Conservation (phyloP, 2,888 invertebrate genomes). For the Erebia aethiops region DNA sequence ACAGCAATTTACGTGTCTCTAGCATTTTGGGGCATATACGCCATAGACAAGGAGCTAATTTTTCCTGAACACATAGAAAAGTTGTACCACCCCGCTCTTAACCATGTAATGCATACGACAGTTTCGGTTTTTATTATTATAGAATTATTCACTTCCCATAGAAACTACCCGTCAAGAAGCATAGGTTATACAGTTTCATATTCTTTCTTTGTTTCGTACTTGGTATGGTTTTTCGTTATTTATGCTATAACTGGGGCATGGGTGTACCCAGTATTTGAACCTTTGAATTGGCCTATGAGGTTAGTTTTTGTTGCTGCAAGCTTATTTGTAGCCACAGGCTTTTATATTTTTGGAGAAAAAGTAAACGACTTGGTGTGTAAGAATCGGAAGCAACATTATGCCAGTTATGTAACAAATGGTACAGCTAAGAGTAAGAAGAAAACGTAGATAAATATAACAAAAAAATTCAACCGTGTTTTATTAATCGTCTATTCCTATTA, state of each 20-base stretch:
- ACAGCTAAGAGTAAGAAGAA: constrained; percentile 27
- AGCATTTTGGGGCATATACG: constrained; percentile 93
- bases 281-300: constrained; percentile 86
- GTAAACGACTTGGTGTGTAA: constrained; percentile 86
- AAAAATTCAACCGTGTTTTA: not conserved
- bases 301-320: constrained; percentile 86
- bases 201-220: constrained; percentile 85
- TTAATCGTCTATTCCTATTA: not conserved
- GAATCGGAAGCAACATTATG: constrained; percentile 51
- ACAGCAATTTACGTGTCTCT: constrained; percentile 90
- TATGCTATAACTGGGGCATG: constrained; percentile 88
- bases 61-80: constrained; percentile 89
- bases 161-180: constrained; percentile 87
- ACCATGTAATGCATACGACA: constrained; percentile 94
- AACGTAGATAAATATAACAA: not conserved
- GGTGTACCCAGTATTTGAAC: constrained; percentile 94
- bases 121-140: constrained; percentile 89
- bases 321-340: constrained; percentile 76
- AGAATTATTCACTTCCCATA: constrained; percentile 87
- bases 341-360: constrained; percentile 89
- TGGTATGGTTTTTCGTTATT: constrained; percentile 88
- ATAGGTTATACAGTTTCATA: constrained; percentile 83
- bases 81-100: constrained; percentile 92
- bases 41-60: constrained; percentile 93
- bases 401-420: constrained; percentile 26